These are phyloP conservation scores for Coenonympha glycerion DNA, from an alignment of 2,888 invertebrate genomes.

Conservation along the genomic window DNA sequence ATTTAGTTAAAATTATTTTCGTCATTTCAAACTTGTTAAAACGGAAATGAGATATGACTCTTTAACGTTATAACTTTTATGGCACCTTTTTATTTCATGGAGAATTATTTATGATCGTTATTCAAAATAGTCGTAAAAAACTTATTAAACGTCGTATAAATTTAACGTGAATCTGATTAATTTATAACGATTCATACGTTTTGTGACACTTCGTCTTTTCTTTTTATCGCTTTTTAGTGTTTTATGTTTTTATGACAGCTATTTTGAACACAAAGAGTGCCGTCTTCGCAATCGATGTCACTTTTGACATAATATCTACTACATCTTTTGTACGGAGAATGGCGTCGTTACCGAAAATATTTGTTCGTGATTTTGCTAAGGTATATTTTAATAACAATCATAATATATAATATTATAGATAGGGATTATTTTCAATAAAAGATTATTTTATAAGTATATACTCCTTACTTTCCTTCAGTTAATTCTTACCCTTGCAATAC, in stretches of 20 bases:
- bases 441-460: too few relatives aligned
- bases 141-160: slow-evolving; percentile 8
- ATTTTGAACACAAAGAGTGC: neutral
- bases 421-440: too few relatives aligned
- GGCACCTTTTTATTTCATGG: neutral
- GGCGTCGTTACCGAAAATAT: neutral
- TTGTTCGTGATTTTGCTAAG: slow-evolving; percentile 1
- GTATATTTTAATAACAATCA: neutral
- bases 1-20: neutral
- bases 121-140: slow-evolving; percentile 1
- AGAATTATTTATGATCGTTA: neutral
- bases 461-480: too few relatives aligned
- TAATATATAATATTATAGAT: too few relatives aligned
- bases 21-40: neutral
- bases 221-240: slow-evolving; percentile 2
- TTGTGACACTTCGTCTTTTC: slow-evolving; percentile 1
- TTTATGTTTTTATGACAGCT: neutral
- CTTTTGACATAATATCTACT: neutral
- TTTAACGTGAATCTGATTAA: neutral
- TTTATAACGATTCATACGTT: neutral
- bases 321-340: neutral
- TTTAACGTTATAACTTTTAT: neutral
- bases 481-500: too few relatives aligned
- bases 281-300: neutral
- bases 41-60: neutral